Conservation (phyloP, 2,113 vertebrate species). For the Vulpes vulpes region DNA sequence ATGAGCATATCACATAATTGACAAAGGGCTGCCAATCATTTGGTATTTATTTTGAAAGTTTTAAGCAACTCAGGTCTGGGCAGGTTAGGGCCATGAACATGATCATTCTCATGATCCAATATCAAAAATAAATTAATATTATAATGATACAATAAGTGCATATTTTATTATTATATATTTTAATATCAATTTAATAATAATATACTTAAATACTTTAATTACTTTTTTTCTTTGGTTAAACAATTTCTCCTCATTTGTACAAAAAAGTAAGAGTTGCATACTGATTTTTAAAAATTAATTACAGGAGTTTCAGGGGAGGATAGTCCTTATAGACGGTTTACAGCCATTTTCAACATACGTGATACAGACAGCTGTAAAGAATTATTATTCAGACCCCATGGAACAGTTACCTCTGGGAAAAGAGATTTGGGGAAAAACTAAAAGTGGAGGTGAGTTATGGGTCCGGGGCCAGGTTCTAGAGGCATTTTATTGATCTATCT, state of each 20-base stretch:
- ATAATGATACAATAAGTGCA: not conserved
- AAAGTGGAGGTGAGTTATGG: constrained; percentile 86
- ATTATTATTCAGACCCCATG: constrained; percentile 85
- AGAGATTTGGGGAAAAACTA: constrained; percentile 80
- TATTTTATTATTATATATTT: too few relatives aligned
- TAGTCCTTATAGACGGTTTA: constrained; percentile 79
- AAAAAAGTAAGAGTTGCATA: constrained; percentile 12
- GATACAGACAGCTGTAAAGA: constrained; percentile 83
- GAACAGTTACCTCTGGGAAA: constrained; percentile 64
- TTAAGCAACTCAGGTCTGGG: not conserved
- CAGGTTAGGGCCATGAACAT: not conserved
- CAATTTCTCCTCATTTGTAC: constrained; percentile 37
- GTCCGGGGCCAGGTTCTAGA: constrained; percentile 25
- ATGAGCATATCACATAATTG: not conserved
- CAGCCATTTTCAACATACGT: constrained; percentile 86
- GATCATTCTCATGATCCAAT: not conserved
- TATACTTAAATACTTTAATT: not conserved
- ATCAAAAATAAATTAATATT: not conserved
- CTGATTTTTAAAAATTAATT: constrained; percentile 60
- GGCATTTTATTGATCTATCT: not conserved
- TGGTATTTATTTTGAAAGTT: not conserved
- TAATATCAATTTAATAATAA: too few relatives aligned
- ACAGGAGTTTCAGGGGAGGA: constrained; percentile 85
- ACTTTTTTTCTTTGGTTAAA: constrained; percentile 12
- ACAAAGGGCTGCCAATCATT: not conserved